Evolutionary conservation across 2,113 vertebrate species (phyloP).

Genomic region (Trogon melanurus): DNA sequence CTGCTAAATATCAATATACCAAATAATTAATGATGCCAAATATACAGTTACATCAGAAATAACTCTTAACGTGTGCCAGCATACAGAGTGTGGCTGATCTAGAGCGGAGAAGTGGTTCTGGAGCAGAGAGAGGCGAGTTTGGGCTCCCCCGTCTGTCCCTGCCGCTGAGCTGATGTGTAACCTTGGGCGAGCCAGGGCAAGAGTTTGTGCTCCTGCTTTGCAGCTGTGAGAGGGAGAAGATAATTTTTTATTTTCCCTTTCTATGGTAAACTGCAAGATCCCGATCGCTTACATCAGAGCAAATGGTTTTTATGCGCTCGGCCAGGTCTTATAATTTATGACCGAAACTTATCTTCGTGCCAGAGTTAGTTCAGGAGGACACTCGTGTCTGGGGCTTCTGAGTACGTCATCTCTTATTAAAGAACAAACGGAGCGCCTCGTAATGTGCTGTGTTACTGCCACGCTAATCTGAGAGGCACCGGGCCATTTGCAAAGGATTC

Average conservation of each 20-base stretch:
- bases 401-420: conserved; percentile 32
- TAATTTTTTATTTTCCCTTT: background rate
- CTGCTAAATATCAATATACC: background rate
- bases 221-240: background rate
- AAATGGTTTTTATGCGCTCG: background rate
- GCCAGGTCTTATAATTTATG: background rate
- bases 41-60: background rate
- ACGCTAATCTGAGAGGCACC: conserved; percentile 35
- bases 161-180: background rate
- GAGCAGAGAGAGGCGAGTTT: background rate
- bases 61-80: background rate
- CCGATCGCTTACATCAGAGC: background rate
- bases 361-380: conserved; percentile 51
- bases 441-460: conserved; percentile 19
- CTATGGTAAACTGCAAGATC: background rate
- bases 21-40: background rate
- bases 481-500: conserved; percentile 28
- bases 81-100: background rate
- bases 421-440: conserved; percentile 24
- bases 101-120: background rate
- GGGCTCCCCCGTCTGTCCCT: background rate
- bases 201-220: background rate
- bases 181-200: background rate
- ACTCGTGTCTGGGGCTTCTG: background rate
- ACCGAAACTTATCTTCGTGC: background rate